Conservation (phyloP, 2,113 vertebrate genomes). For the Passer montanus region DNA sequence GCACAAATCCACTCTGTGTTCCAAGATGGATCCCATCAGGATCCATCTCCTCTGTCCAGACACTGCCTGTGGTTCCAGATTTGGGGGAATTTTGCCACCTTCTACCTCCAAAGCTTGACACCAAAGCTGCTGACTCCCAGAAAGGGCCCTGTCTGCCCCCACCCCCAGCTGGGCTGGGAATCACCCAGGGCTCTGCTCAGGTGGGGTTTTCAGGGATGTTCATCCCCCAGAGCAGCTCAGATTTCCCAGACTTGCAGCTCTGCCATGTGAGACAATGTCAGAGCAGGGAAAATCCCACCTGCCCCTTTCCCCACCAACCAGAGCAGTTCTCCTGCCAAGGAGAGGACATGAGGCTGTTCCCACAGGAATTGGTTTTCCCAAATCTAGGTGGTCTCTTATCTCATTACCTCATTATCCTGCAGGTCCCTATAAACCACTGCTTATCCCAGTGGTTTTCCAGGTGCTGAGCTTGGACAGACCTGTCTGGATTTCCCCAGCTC, state of each 20-base stretch:
- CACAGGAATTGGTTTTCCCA: background rate
- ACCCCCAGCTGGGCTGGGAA: background rate
- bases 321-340: background rate
- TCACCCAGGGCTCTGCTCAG: background rate
- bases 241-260: background rate
- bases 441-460: background rate
- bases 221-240: rapidly evolving
- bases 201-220: background rate
- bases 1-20: background rate
- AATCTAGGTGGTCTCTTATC: background rate
- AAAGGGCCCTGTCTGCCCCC: background rate
- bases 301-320: background rate
- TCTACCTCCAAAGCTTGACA: background rate
- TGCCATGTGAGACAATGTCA: background rate
- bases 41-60: background rate
- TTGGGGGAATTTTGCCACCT: background rate
- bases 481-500: background rate
- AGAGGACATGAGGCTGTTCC: background rate
- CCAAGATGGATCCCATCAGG: background rate
- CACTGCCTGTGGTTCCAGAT: background rate
- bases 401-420: background rate
- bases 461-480: background rate
- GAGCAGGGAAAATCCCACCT: background rate
- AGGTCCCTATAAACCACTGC: background rate
- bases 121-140: background rate